Evolutionary conservation across 2,113 vertebrate genomes (phyloP).

Genomic region (Hippocampus mohnikei): DNA sequence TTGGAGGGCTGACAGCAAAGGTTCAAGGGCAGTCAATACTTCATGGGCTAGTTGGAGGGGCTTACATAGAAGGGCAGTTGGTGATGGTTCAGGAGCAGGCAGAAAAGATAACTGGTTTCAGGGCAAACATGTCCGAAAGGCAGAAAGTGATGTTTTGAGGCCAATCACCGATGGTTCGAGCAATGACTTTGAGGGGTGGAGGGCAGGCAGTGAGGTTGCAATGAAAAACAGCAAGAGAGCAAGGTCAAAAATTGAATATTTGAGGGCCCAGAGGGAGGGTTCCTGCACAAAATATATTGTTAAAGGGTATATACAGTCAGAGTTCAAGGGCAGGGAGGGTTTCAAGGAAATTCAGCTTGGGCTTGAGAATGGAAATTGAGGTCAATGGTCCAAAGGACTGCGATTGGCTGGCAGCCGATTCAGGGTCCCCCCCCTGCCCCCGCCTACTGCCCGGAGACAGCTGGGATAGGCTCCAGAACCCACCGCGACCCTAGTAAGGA

Average conservation of each 20-base stretch:
- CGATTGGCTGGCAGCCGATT: no score
- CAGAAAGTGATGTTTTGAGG: background rate
- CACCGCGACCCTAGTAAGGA: no score
- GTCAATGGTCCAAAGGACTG: no score
- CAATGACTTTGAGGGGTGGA: no score
- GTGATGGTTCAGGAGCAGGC: background rate
- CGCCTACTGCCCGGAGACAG: no score
- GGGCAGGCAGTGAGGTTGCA: background rate
- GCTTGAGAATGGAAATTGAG: no score
- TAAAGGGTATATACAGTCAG: background rate
- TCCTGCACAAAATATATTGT: background rate
- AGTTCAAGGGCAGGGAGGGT: background rate
- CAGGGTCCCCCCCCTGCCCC: no score
- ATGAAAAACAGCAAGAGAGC: background rate
- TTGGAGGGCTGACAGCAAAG: background rate
- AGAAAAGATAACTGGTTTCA: background rate
- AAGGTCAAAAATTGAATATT: background rate
- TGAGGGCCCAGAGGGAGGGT: background rate
- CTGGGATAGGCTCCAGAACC: no score
- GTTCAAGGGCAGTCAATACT: background rate
- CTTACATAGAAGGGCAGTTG: no score
- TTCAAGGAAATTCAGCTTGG: no score
- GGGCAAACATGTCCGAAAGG: background rate
- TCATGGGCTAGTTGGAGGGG: no score
- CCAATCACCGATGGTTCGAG: background rate